phyloP scores from a whole-genome alignment of 37 sponge, comb jelly and placozoan genomes.

The Oopsacas minuta region DNA sequence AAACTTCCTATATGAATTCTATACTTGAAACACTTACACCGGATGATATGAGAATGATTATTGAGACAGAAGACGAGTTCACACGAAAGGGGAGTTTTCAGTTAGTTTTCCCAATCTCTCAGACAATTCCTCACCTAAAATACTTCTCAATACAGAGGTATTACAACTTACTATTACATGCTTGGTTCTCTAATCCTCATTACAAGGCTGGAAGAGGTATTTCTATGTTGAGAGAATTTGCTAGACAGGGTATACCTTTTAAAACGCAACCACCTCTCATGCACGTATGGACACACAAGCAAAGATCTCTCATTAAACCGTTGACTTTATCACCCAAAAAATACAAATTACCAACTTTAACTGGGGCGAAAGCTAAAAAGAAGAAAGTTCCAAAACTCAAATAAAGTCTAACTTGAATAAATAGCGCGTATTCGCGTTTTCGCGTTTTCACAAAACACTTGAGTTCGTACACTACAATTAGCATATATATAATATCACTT shows the following conservation, averaged over 20 bases:
- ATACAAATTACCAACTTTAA: not conserved
- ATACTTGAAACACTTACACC: constrained; percentile 73
- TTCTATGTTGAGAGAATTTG: not conserved
- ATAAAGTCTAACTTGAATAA: not conserved
- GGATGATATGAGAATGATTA: constrained; percentile 65
- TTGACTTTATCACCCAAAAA: not conserved
- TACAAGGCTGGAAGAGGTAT: not conserved
- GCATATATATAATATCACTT: not conserved
- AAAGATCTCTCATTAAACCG: not conserved
- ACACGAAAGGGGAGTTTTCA: constrained; percentile 57
- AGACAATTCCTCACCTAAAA: constrained; percentile 27
- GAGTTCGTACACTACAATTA: not conserved
- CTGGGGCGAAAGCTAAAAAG: not conserved
- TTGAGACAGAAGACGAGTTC: constrained; percentile 76
- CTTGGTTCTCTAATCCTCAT: constrained; percentile 37
- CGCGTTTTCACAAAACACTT: not conserved
- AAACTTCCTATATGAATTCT: not conserved
- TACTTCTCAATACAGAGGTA: constrained; percentile 70
- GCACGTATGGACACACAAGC: not conserved
- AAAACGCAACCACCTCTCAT: constrained; percentile 3
- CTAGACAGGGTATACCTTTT: not conserved
- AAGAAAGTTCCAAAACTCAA: not conserved
- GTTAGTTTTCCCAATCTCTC: constrained; percentile 48
- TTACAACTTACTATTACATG: constrained; percentile 59
- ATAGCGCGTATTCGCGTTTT: too few relatives aligned